These are phyloP conservation scores for Alosa sapidissima DNA, from an alignment of 2,797 vertebrate genomes.

Conservation along the genomic window DNA sequence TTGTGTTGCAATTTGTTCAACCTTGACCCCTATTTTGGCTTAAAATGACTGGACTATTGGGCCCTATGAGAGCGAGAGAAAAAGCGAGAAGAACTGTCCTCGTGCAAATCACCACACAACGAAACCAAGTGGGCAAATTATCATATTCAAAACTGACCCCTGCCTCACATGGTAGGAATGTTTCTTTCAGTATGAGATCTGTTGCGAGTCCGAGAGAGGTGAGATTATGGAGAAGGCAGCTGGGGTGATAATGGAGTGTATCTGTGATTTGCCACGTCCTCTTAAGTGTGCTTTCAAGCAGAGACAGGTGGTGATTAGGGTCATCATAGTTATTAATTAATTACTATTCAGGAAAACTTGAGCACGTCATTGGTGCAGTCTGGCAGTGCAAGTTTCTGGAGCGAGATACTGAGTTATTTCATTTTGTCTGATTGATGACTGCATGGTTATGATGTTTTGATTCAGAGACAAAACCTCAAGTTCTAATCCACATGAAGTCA, in stretches of 20 bases:
- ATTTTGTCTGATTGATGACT: too few relatives aligned
- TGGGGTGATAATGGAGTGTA: neutral
- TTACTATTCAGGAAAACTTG: neutral
- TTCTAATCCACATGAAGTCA: neutral
- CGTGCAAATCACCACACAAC: neutral
- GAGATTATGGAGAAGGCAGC: neutral
- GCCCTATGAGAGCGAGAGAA: slow-evolving; percentile 22
- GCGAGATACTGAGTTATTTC: too few relatives aligned
- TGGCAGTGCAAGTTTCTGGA: neutral
- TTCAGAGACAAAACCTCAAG: neutral
- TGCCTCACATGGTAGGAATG: neutral
- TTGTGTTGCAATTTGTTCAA: too few relatives aligned
- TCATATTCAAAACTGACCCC: neutral
- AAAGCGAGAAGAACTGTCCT: slow-evolving; percentile 54
- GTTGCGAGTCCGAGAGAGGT: neutral
- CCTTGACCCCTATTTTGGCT: too few relatives aligned
- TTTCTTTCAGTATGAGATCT: neutral
- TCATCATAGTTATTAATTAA: neutral
- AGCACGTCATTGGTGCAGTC: neutral
- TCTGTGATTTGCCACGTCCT: slow-evolving; percentile 11
- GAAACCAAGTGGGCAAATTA: neutral
- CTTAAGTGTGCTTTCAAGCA: neutral
- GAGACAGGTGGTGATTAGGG: neutral
- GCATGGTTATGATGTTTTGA: too few relatives aligned
- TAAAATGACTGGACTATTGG: too few relatives aligned